These are phyloP conservation scores for Sebastolobus altivelis DNA, from an alignment of 2,797 vertebrate genomes.

Conservation along the genomic window DNA sequence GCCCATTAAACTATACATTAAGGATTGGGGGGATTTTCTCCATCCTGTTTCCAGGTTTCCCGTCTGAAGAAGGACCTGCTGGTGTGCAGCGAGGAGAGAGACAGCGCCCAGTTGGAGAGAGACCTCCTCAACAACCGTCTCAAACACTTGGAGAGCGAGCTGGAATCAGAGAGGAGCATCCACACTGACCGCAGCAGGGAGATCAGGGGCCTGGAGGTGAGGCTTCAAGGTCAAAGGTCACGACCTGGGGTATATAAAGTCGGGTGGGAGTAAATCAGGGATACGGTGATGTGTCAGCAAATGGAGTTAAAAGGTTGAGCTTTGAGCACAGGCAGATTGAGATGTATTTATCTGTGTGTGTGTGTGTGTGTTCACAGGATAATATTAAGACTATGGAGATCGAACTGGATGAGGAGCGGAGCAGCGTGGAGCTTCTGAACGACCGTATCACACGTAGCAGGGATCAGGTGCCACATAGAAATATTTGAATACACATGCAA, in stretches of 20 bases:
- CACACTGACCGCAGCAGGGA: constrained; percentile 90
- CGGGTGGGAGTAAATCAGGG: background rate
- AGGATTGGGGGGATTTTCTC: background rate
- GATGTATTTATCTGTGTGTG: background rate
- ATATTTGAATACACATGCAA: constrained; percentile 57
- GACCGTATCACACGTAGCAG: constrained; percentile 90
- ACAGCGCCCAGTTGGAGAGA: constrained; percentile 88
- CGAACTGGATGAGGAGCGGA: constrained; percentile 93
- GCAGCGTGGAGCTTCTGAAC: constrained; percentile 89
- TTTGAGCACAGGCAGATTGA: background rate
- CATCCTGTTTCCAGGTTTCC: constrained; percentile 79
- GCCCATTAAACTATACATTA: background rate
- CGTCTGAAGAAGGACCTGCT: constrained; percentile 92
- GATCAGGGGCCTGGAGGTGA: constrained; percentile 90
- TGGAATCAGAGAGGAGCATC: constrained; percentile 87
- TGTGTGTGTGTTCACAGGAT: constrained; percentile 82
- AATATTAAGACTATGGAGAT: constrained; percentile 90
- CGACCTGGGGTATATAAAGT: constrained; percentile 12
- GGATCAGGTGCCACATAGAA: constrained; percentile 88
- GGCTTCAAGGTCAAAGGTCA: constrained; percentile 51
- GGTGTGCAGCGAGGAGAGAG: constrained; percentile 87
- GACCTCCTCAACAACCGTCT: constrained; percentile 91
- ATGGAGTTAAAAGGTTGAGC: background rate
- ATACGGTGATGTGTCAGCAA: background rate
- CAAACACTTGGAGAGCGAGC: constrained; percentile 89